These are phyloP conservation scores for Deilephila porcellus DNA, from an alignment of 2,888 invertebrate species.

Conservation along the genomic window DNA sequence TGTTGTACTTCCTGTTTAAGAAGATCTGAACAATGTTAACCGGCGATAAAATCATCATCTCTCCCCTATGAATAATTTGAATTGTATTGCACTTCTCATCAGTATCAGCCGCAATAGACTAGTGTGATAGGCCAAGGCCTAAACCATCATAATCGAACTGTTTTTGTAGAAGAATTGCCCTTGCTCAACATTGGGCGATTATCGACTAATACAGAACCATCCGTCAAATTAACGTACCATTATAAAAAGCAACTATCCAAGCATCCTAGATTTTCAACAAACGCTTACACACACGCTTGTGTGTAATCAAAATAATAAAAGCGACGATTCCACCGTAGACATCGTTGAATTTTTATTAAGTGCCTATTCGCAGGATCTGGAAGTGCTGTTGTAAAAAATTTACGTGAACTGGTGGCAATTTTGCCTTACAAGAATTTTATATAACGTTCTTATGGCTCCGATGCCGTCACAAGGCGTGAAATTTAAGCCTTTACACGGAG, in stretches of 20 bases:
- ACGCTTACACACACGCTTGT: conserved; percentile 34
- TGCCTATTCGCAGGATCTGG: conserved; percentile 58
- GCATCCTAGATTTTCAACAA: conserved; percentile 2
- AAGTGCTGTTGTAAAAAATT: conserved; percentile 61
- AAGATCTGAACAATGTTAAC: too few species aligned
- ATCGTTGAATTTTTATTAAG: conserved; percentile 65
- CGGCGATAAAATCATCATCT: too few species aligned
- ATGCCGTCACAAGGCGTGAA: conserved; percentile 62
- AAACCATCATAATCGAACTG: too few species aligned
- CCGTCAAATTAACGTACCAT: background rate
- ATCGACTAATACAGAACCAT: background rate
- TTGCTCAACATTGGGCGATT: too few species aligned
- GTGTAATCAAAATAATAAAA: conserved; percentile 52
- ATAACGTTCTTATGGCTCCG: conserved; percentile 59
- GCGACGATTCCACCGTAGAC: conserved; percentile 52
- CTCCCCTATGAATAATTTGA: too few species aligned
- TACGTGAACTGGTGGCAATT: conserved; percentile 64
- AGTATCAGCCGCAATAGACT: too few species aligned
- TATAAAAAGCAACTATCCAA: background rate
- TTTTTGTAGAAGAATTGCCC: too few species aligned
- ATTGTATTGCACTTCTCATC: too few species aligned
- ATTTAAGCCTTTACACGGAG: conserved; percentile 56
- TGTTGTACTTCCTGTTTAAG: too few species aligned
- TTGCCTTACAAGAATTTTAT: conserved; percentile 63
- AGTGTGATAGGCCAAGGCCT: too few species aligned